phyloP scores from a whole-genome alignment of 2,113 vertebrate species.

The Oenanthe oenanthe region DNA sequence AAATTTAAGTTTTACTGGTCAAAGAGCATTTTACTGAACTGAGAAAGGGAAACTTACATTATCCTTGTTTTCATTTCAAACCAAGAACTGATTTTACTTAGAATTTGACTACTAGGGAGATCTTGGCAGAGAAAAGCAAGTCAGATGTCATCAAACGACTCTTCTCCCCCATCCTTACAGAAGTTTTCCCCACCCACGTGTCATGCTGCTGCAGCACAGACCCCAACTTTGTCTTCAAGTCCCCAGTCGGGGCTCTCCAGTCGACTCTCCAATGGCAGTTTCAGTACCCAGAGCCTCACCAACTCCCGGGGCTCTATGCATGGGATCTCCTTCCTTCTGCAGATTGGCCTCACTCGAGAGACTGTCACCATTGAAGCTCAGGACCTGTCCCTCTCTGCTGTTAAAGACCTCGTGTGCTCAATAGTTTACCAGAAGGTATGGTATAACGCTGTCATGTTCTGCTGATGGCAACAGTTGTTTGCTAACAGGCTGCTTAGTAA shows the following conservation, averaged over 20 bases:
- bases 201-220: slow-evolving; percentile 81
- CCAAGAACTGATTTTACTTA: slow-evolving; percentile 27
- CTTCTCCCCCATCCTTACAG: slow-evolving; percentile 90
- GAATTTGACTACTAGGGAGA: slow-evolving; percentile 53
- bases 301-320: slow-evolving; percentile 91
- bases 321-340: slow-evolving; percentile 92
- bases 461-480: neutral
- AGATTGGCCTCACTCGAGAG: slow-evolving; percentile 95
- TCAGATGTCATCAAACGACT: slow-evolving; percentile 95
- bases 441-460: neutral
- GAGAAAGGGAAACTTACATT: slow-evolving; percentile 54
- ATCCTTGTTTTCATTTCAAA: slow-evolving; percentile 8
- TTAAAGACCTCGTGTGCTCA: slow-evolving; percentile 96
- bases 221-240: slow-evolving; percentile 83
- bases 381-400: slow-evolving; percentile 90
- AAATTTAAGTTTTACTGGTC: slow-evolving; percentile 45
- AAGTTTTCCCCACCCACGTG: slow-evolving; percentile 86
- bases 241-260: slow-evolving; percentile 84
- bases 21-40: slow-evolving; percentile 51
- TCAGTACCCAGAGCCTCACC: slow-evolving; percentile 89
- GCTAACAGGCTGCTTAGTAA: neutral
- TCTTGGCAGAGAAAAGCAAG: slow-evolving; percentile 76
- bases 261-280: slow-evolving; percentile 94
- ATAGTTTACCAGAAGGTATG: slow-evolving; percentile 98
- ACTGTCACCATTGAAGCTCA: slow-evolving; percentile 94